A percentile compares a stretch with the other conserved stretches of the same genome.
phyloP scores from a whole-genome alignment of 1,140 invertebrate species.

The Drosophila kurseongensis region DNA sequence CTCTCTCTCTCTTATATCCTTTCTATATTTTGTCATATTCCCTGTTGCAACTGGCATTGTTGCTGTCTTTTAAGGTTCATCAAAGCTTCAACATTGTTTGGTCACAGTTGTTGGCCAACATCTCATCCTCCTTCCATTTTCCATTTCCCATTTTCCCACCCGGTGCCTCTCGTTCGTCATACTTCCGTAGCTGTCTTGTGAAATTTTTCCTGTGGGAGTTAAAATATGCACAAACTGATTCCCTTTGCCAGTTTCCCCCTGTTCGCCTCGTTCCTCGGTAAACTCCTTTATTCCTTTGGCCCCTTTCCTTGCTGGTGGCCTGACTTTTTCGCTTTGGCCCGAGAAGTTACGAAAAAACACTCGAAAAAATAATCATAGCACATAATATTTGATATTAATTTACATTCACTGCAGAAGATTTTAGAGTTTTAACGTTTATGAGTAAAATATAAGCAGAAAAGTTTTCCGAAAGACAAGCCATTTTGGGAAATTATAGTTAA shows the following conservation, averaged over 20 bases:
- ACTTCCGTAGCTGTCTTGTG: slow-evolving; percentile 79
- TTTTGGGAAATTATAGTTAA: too few species aligned
- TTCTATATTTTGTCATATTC: slow-evolving; percentile 77
- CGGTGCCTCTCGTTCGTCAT: slow-evolving; percentile 56
- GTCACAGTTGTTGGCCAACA: slow-evolving; percentile 76
- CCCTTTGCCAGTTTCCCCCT: slow-evolving; percentile 27
- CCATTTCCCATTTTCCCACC: not conserved
- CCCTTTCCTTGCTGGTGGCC: slow-evolving; percentile 12
- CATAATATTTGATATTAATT: too few species aligned
- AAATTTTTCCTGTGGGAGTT: slow-evolving; percentile 81
- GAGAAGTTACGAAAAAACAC: slow-evolving; percentile 20
- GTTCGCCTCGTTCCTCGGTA: not conserved
- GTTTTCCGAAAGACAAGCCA: too few species aligned
- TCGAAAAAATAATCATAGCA: not conserved
- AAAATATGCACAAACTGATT: slow-evolving; percentile 76
- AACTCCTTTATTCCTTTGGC: not conserved
- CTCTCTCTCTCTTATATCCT: slow-evolving; percentile 1
- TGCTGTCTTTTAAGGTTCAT: slow-evolving; percentile 78
- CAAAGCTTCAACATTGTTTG: slow-evolving; percentile 83
- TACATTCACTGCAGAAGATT: not conserved
- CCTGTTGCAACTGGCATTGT: slow-evolving; percentile 46
- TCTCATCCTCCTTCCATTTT: slow-evolving; percentile 11
- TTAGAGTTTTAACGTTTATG: not conserved
- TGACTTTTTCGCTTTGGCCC: slow-evolving; percentile 67
- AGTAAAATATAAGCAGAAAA: too few species aligned